Base-by-base conservation (phyloP, 2,888 invertebrate genomes). In the Azorinus chamasolen region DNA sequence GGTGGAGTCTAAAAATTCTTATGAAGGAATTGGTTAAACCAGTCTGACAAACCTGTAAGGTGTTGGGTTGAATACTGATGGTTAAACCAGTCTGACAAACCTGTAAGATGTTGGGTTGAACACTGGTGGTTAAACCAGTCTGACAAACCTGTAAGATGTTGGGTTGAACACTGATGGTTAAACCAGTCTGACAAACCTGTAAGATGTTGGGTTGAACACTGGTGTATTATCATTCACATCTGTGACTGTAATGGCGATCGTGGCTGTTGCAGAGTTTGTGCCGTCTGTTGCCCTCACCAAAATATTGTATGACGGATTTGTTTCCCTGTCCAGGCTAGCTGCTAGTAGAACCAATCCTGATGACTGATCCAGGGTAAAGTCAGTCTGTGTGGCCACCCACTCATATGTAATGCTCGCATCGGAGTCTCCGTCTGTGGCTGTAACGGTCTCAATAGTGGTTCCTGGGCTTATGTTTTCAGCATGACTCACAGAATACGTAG, bases 221-320 rank as follows among this genome's bases (percentile, higher is more conserved):
- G 83, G 79, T 14, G 69, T 46, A 48, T 81, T 74, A 39, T 91
- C 91, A 73, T 91, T 91, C 20, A 83, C 86, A 62, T 91, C 91
- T 1, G 79, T 79, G 6, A 91, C 86, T 1, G 85, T 85, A 8
- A 91, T 24, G 6, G 48, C 69, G 14, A 91, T 84, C 3, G 83
- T 85, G 6, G 88, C 84, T 1, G 85, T 85, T 4, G 64, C 79
- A n/a, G 73, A 32, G 14, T 61, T 77, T 10, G 73, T 62, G 4
- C 78, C 84, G 65, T 89, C 90, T 8, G 66, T 72, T 8, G 87
- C 90, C n/a, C 57, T 48, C 6, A 88, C 84, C 14, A 77, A 45
- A 5, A 88, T 68, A 2, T 61, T 46, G 64, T 87, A 77, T 3
- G 57, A 39, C 1, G 61, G 18, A 5, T 43, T 51, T 6, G 71